Base-by-base conservation (phyloP, 2,888 invertebrate species). In the Nebria brevicollis region DNA sequence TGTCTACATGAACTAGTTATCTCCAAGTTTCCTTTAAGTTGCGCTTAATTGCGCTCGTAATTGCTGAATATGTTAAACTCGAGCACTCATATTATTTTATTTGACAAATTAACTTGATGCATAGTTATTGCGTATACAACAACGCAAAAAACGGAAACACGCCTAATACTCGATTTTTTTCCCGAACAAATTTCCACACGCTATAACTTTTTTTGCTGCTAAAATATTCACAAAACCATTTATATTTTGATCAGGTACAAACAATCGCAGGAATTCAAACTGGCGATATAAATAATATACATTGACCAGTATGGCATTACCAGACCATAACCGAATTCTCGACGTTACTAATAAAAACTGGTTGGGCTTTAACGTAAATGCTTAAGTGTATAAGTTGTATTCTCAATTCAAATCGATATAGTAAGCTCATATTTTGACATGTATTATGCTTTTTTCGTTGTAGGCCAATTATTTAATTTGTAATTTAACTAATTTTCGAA, bases 321-420 rank as follows among this genome's bases (percentile, higher is more conserved):
- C 86, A 86, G 86, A 84, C 87, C 87, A 86, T 88, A 87, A 87
- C 86, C 82, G 87, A 86, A 85, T 86, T 86, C 86, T 86, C 34
- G 34, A 34, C 34, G 4, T 34, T 4, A 34, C 34, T 34, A 34
- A 34, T 34, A 34, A 34, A 34, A 34, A 34, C 34, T 34, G 34
- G 34, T 34, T 34, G 5, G 34, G 34, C 34, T 34, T 34, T 34
- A 34, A 34, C 34, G 34, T 34, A 34, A 34, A 34, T 34, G 5
- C 34, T 34, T 0, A 34, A 34, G 2, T 34, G 5, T 34, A 34
- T 34, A 34, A 34, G 34, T 34, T 34, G 1, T 34, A 34, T 34
- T 34, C 34, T 34, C 34, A 34, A 34, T 34, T 34, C 1, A 34
- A 34, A 5, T 34, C 34, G 2, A 34, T 34, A 34, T 34, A 34